Evolutionary conservation across 2,113 vertebrate species (phyloP), one percentile per base, ranked within the genome.

Genomic region (Candoia aspera): DNA sequence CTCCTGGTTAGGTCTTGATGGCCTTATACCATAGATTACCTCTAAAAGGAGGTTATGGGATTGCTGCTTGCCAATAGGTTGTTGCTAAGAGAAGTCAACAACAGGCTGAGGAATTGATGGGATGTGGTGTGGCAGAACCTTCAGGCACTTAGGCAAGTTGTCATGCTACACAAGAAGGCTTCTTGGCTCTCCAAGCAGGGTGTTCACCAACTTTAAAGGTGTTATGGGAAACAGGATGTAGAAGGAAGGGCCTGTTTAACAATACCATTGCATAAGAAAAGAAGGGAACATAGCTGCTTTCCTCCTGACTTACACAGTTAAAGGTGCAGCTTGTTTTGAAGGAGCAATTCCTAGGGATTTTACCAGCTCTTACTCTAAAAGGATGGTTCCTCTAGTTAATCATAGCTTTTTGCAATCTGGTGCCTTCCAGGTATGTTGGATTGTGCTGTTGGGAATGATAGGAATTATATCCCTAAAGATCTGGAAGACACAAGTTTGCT

Each of bases 191-290:
- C 0, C 60, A 90, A 93, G 91, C 54, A 83, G 10, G 93, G 88
- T 86, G 92, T 79, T 90, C 88, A 54, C 0, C 91, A 64, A 91
- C 92, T 0, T 62, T 85, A 90, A 57, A 92, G 94, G 19, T 93
- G 93, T 92, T 94, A 91, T 92, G 89, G 90, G 95, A 95, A 96
- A 96, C 96, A 96, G 96, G 96, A 97, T 96, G 49, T 83, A 58
- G 1, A 94, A 95, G 94, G 94, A 92, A 54, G 64, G 94, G 93
- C 58, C 59, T 93, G 93, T 93, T 33, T 12, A 93, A 26, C 95
- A 42, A 59, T 95, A 92, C 95, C 95, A 94, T 53, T 86, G 94
- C 95, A 59, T 64, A 88, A 73, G 8, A 94, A 94, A 93, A 88
- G 88, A 79, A 84, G 91, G 95, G 93, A 84, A 91, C 6, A 86